Percentiles rank a stretch among this genome's conserved stretches.
phyloP scores from a whole-genome alignment of 2,113 vertebrate species.

The Bolborhynchus lineola region DNA sequence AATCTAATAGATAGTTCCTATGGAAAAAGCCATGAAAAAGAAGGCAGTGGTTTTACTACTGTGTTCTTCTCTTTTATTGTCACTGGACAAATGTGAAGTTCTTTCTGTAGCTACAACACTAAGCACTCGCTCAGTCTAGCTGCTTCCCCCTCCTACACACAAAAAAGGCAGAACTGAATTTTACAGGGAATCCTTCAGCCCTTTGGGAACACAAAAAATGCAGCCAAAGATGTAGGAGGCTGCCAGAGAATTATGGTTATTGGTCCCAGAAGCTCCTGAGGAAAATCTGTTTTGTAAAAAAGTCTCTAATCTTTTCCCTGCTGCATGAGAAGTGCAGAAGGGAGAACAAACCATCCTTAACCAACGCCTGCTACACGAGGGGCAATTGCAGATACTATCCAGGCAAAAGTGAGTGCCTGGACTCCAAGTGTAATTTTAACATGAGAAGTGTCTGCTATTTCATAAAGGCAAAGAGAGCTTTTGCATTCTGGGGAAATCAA shows the following conservation, averaged over 20 bases:
- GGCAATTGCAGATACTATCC: background rate
- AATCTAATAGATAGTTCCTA: background rate
- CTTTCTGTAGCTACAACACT: background rate
- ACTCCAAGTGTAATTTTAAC: background rate
- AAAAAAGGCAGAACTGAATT: constrained; percentile 1
- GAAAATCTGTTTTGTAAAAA: background rate
- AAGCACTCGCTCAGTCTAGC: background rate
- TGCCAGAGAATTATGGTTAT: constrained; percentile 35
- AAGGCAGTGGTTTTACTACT: background rate
- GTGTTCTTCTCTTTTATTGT: constrained; percentile 8
- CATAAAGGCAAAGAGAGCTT: background rate
- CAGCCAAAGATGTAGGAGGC: background rate
- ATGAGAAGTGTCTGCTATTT: background rate
- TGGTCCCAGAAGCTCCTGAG: background rate
- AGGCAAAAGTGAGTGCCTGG: background rate
- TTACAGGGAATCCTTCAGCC: constrained; percentile 18
- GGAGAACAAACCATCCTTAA: background rate
- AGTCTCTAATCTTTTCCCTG: background rate
- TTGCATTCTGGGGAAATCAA: background rate
- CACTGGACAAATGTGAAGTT: background rate
- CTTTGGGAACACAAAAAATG: background rate
- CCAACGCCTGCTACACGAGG: background rate
- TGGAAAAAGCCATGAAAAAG: background rate
- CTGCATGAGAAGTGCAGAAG: background rate
- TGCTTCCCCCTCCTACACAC: constrained; percentile 4